Conservation (phyloP, 2,113 vertebrate species). For the Macrotis lagotis region DNA sequence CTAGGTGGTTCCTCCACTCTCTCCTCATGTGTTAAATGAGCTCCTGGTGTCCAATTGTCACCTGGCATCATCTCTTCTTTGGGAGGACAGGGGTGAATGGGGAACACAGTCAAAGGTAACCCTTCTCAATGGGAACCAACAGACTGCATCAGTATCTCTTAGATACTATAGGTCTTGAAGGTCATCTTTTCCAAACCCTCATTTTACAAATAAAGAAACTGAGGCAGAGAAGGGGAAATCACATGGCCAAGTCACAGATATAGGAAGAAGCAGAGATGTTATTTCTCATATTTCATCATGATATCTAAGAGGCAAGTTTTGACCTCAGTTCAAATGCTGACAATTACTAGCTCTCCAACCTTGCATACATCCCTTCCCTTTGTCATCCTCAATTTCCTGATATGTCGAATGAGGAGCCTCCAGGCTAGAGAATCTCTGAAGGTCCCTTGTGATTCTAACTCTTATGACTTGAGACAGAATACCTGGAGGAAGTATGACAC, state of each 20-base stretch:
- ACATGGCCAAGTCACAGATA: neutral
- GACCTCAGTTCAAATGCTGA: neutral
- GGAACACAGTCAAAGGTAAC: neutral
- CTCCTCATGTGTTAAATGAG: conserved; percentile 75
- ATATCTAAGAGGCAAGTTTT: neutral
- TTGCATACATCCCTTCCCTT: neutral
- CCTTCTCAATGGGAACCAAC: neutral
- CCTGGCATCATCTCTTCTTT: conserved; percentile 79
- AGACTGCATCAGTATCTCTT: neutral
- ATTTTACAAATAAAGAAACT: neutral
- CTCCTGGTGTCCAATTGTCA: conserved; percentile 58
- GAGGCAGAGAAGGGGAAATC: neutral
- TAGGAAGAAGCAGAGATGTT: neutral
- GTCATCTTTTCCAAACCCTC: neutral
- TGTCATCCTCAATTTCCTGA: neutral
- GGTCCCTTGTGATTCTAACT: neutral
- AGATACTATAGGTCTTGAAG: neutral
- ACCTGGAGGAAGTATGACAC: neutral
- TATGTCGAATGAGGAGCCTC: neutral
- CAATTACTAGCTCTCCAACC: neutral
- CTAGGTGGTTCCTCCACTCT: conserved; percentile 49
- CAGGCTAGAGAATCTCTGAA: neutral
- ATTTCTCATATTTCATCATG: neutral
- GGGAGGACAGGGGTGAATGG: neutral
- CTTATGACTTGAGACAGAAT: neutral